Evolutionary conservation across 2,113 vertebrate genomes (phyloP), one percentile per base, ranked within the genome.

Genomic region (Prunella fulvescens): DNA sequence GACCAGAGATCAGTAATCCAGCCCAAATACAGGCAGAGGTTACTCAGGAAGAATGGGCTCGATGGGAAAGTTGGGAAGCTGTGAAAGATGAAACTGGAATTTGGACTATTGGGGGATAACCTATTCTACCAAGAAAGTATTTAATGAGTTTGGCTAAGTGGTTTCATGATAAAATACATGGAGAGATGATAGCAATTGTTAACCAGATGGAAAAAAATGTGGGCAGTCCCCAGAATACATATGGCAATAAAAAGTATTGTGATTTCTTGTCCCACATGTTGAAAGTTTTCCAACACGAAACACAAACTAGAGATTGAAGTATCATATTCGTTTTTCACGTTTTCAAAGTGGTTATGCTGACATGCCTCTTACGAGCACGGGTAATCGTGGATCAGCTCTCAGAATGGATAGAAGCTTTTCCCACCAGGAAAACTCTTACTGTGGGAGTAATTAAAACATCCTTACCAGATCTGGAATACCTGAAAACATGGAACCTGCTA

Each of bases 281-380:
- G 35, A 19, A 54, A 48, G 12, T 54, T 86, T 71, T 65, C 50
- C 2, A 11, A 26, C 9, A 8, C 39, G 58, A 76, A 76, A n/a
- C 25, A 29, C 31, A 42, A 76, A 42, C 7, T 42, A 44, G 62
- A 76, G 16, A 10, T 14, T 81, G 31, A 50, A 71, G 26, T 37
- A 65, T 48, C 16, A 33, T 42, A 14, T 24, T 31, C 0, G 0
- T 13, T 31, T 60, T 56, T 23, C 22, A 14, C 7, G 48, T 76
- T 70, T 44, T 44, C 51, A 39, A 48, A n/a, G 23, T 53, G 35
- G 14, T 71, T 37, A 19, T 76, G 39, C 13, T 54, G 28, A 65
- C 26, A 14, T 56, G 40, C 26, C 17, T 81, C 23, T 57, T 54
- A 26, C 9, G 19, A 65, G 23, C 18, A 39, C 23, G 65, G 45